Evolutionary conservation across 2,888 invertebrate genomes (phyloP).

Genomic region (Agonopterix alstromeriana): DNA sequence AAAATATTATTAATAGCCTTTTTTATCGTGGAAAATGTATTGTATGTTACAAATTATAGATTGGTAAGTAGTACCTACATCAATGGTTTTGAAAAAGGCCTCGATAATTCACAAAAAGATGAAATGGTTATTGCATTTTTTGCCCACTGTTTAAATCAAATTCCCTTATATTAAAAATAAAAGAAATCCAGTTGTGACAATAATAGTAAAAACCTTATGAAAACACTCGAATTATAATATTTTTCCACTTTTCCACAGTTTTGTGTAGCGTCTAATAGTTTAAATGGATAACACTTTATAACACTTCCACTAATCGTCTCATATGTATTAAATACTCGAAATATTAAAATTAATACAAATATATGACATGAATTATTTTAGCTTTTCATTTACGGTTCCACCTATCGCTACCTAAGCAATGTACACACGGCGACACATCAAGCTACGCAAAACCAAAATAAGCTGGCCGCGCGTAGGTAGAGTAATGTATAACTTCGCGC

Average conservation of each 20-base stretch:
- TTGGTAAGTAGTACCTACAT: no score
- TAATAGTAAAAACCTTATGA: conserved; percentile 44
- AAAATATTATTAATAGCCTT: no score
- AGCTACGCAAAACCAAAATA: not conserved
- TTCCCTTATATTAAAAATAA: not conserved
- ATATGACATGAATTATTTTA: conserved; percentile 4
- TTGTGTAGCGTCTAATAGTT: conserved; percentile 9
- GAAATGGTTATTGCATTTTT: no score
- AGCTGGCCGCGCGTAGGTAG: not conserved
- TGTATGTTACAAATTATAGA: no score
- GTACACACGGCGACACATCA: no score
- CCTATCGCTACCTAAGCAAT: not conserved
- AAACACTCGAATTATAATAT: conserved; percentile 37
- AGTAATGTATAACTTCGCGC: not conserved
- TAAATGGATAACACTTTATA: conserved; percentile 15
- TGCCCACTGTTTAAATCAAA: no score
- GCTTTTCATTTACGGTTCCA: not conserved
- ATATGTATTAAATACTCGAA: conserved; percentile 24
- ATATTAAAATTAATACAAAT: conserved; percentile 2
- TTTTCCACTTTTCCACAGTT: conserved; percentile 64
- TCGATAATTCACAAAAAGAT: no score
- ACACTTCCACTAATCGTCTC: conserved; percentile 24
- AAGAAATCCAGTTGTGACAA: conserved; percentile 45
- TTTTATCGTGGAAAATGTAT: no score
- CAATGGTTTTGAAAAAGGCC: no score